phyloP scores from a whole-genome alignment of 2,888 invertebrate genomes.

The Ptycholaimellus sp. region DNA sequence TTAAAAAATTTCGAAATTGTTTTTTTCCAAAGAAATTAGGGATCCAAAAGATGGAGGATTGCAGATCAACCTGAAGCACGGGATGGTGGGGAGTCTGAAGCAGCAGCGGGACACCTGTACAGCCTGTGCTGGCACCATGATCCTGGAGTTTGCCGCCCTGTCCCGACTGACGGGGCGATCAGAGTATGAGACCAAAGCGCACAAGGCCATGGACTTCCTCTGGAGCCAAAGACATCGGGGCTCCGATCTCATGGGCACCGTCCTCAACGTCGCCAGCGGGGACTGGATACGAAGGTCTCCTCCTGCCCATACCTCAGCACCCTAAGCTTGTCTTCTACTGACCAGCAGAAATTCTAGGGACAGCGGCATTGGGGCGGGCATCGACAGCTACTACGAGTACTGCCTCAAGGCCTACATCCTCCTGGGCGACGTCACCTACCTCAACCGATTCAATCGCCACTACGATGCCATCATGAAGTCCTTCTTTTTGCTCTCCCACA shows the following conservation, averaged over 20 bases:
- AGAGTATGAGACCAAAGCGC: conserved; percentile 73
- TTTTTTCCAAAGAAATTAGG: too few species aligned
- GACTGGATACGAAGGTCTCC: conserved; percentile 70
- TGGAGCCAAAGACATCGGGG: conserved; percentile 73
- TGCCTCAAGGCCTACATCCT: conserved; percentile 87
- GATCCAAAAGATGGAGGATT: too few species aligned
- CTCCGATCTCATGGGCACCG: conserved; percentile 83
- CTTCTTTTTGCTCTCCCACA: too few species aligned
- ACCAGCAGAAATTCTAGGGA: conserved; percentile 33
- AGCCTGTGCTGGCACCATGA: conserved; percentile 90
- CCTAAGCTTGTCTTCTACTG: background rate
- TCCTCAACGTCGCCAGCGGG: conserved; percentile 85
- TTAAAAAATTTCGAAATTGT: background rate
- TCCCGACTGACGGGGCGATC: conserved; percentile 67
- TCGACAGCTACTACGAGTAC: conserved; percentile 96
- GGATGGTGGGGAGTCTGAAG: conserved; percentile 16
- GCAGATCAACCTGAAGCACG: conserved; percentile 24
- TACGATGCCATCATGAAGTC: conserved; percentile 18
- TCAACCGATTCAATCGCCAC: conserved; percentile 55
- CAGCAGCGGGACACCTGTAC: conserved; percentile 41
- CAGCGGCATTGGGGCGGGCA: conserved; percentile 92
- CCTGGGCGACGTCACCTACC: conserved; percentile 63
- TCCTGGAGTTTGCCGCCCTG: conserved; percentile 83
- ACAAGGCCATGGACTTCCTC: conserved; percentile 77
- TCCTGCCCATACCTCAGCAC: background rate